Percentiles rank a stretch among this genome's conserved stretches.
phyloP scores from a whole-genome alignment of 2,113 vertebrate species.

The Xiphophorus hellerii region DNA sequence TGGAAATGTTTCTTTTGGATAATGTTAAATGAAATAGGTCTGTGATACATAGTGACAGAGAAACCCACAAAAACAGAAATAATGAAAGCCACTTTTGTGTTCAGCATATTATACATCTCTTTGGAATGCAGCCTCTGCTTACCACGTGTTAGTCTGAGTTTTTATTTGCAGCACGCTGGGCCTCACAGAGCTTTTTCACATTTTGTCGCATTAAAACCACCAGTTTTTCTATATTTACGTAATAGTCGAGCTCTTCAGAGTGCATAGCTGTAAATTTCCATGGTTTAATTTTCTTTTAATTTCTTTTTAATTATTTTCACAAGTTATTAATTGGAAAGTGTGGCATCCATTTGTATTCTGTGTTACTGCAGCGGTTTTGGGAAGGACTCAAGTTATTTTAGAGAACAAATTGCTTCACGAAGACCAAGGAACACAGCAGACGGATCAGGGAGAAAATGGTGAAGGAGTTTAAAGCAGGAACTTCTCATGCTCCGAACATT shows the following conservation, averaged over 20 bases:
- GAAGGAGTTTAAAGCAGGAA: neutral
- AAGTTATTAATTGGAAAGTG: neutral
- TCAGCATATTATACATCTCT: constrained; percentile 34
- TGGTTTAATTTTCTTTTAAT: neutral
- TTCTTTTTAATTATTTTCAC: neutral
- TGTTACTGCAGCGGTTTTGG: neutral
- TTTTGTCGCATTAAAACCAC: neutral
- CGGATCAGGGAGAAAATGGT: too few species aligned
- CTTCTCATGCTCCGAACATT: neutral
- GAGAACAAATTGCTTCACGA: neutral
- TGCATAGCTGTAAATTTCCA: neutral
- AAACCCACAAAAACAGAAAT: constrained; percentile 34
- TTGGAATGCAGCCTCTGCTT: constrained; percentile 50
- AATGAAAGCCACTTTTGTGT: constrained; percentile 55
- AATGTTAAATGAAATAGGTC: constrained; percentile 32
- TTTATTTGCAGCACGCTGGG: neutral
- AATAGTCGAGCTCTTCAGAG: neutral
- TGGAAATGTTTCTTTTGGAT: neutral
- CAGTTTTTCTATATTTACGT: neutral
- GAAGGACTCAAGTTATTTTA: neutral
- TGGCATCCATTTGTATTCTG: neutral
- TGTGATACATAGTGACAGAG: constrained; percentile 22
- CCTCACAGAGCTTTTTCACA: neutral
- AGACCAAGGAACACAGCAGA: neutral
- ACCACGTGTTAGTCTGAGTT: neutral